Evolutionary conservation across 2,797 vertebrate species (phyloP).

Genomic region (Astyanax mexicanus): DNA sequence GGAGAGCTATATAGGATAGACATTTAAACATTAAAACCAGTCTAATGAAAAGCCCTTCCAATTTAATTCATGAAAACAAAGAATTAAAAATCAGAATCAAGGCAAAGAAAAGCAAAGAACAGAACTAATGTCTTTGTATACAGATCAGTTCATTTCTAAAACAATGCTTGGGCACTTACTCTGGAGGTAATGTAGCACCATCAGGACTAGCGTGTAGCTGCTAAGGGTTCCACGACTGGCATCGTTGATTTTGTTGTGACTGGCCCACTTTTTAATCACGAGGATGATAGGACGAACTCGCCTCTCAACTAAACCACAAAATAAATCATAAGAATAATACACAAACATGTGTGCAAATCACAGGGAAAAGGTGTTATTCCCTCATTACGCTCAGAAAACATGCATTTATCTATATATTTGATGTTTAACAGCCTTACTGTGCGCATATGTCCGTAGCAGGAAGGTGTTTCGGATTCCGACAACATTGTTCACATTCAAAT

Average conservation of each 20-base stretch:
- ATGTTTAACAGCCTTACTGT: too few relatives aligned
- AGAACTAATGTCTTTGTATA: background rate
- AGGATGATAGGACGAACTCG: slow-evolving; percentile 92
- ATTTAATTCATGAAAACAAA: background rate
- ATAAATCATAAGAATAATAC: background rate
- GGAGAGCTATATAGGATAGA: slow-evolving; percentile 78
- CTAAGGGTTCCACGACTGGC: slow-evolving; percentile 96
- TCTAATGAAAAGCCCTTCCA: background rate
- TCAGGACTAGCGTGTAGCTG: slow-evolving; percentile 95
- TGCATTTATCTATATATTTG: too few relatives aligned
- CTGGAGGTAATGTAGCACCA: slow-evolving; percentile 98
- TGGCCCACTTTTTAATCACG: slow-evolving; percentile 95
- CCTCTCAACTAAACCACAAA: slow-evolving; percentile 85
- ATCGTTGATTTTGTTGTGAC: slow-evolving; percentile 89
- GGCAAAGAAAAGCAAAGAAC: too few relatives aligned
- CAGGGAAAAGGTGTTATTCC: too few relatives aligned
- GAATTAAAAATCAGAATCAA: too few relatives aligned
- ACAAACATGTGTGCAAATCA: too few relatives aligned
- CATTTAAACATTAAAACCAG: slow-evolving; percentile 29
- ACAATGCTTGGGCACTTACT: slow-evolving; percentile 81
- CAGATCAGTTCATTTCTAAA: background rate
- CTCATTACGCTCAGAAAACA: too few relatives aligned
- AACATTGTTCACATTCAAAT: slow-evolving; percentile 97
- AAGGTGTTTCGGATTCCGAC: slow-evolving; percentile 99
- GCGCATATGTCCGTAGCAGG: slow-evolving; percentile 92